Base-by-base conservation (phyloP, 2,888 invertebrate species). In the Schizaphis graminum region DNA sequence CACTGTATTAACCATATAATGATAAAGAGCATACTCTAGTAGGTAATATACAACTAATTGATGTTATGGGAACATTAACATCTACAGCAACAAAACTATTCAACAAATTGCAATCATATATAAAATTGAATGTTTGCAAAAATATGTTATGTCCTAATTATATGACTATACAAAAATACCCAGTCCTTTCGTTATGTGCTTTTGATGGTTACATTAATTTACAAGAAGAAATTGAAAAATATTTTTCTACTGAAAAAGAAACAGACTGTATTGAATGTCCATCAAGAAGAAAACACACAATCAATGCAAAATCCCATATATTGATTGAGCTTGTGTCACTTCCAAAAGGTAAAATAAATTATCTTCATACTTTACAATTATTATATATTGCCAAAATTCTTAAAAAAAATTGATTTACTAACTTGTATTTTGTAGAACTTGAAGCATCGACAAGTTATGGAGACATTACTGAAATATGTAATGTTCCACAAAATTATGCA, bases 71-170 rank as follows among this genome's bases (percentile, higher is more conserved):
- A 44, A 44, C 85, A 86, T 44, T 86, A 86, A 44, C 10, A 26
- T 86, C 41, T 86, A 44, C 44, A 44, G 47, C 24, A 86, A 86
- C 85, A 85, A 85, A 85, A 86, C 47, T 86, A 86, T 86, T 86
- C 85, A 44, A 44, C 44, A 28, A 86, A 47, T 47, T 44, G 2
- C 85, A 47, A 86, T 86, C 85, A 86, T 86, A 86, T 86, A 86
- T 28, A 86, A 47, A 86, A 86, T 8, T 86, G 85, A 13, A 86
- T 86, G 85, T 26, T 85, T 85, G 44, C 85, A 44, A 44, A 85
- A 85, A 85, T 85, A 85, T 85, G 85, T 85, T 85, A 85, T 85
- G 85, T 85, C 44, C 85, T 85, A 85, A 44, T 85, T 85, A 44
- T 44, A 85, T 85, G 85, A 85, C 85, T 85, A 44, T 85, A 85